Percentiles rank a stretch among this genome's conserved stretches.
Conservation (phyloP, 2,797 vertebrate genomes). For the Dendrocincla fuliginosa region DNA sequence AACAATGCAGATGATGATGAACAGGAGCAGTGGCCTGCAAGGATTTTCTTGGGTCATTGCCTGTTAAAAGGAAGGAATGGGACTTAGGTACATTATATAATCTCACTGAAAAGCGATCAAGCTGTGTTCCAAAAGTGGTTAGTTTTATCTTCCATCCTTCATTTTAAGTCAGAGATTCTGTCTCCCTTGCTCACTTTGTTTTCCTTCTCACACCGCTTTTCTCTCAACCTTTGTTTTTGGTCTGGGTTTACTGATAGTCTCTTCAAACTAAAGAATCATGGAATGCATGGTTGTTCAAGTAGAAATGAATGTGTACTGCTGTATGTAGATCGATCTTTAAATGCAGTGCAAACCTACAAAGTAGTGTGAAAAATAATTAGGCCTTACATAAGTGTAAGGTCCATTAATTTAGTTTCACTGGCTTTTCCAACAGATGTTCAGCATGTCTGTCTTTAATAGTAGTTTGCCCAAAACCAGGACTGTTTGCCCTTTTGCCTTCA, state of each 20-base stretch:
- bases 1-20: not conserved
- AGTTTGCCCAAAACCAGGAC: not conserved
- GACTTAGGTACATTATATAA: not conserved
- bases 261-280: not conserved
- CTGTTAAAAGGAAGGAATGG: not conserved
- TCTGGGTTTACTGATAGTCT: not conserved
- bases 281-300: not conserved
- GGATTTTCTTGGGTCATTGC: slow-evolving; percentile 1
- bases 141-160: not conserved
- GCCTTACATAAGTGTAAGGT: not conserved
- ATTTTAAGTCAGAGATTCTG: not conserved
- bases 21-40: not conserved
- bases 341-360: not conserved
- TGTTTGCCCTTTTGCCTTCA: not conserved
- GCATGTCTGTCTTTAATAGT: not conserved
- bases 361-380: not conserved
- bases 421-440: not conserved
- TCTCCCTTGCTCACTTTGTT: not conserved
- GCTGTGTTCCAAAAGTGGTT: not conserved
- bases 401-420: not conserved
- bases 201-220: not conserved
- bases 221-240: not conserved
- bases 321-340: not conserved
- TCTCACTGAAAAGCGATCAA: slow-evolving; percentile 2
- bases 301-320: not conserved